These are phyloP conservation scores for Oncorhynchus mykiss DNA, from an alignment of 2,113 vertebrate species.

Conservation along the genomic window DNA sequence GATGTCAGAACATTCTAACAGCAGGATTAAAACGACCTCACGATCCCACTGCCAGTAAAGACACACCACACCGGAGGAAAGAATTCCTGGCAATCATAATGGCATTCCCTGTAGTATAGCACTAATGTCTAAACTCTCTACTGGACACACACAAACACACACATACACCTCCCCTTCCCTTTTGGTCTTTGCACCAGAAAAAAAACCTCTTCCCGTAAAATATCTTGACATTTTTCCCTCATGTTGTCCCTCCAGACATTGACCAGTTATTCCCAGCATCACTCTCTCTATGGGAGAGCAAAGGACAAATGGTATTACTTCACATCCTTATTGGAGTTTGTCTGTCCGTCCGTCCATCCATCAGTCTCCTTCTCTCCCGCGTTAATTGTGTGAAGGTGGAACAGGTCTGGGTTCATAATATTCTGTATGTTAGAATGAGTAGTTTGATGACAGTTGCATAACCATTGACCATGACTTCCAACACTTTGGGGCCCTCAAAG, in stretches of 20 bases:
- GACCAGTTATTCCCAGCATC: constrained; percentile 69
- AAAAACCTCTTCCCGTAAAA: constrained; percentile 60
- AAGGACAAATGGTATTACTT: too few relatives aligned
- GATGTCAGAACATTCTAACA: constrained; percentile 66
- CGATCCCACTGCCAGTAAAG: constrained; percentile 59
- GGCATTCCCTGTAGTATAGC: constrained; percentile 45
- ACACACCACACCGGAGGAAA: constrained; percentile 38
- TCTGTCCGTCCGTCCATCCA: too few relatives aligned
- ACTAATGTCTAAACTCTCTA: constrained; percentile 37
- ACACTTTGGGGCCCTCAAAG: not conserved
- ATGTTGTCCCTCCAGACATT: constrained; percentile 28
- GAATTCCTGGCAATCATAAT: constrained; percentile 28
- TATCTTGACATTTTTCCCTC: not conserved
- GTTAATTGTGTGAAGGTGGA: not conserved
- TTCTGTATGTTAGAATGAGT: not conserved
- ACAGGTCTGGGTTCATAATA: not conserved
- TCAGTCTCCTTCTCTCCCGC: not conserved
- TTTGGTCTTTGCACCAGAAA: constrained; percentile 39
- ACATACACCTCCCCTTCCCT: not conserved
- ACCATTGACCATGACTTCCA: constrained; percentile 9
- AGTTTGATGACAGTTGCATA: not conserved
- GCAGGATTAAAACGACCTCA: constrained; percentile 34
- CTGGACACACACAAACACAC: not conserved
- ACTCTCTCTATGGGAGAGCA: not conserved
- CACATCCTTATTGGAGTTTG: too few relatives aligned